Base-by-base conservation (phyloP, 37 sponge, comb jelly and placozoan species). In the Haliclona indistincta region DNA sequence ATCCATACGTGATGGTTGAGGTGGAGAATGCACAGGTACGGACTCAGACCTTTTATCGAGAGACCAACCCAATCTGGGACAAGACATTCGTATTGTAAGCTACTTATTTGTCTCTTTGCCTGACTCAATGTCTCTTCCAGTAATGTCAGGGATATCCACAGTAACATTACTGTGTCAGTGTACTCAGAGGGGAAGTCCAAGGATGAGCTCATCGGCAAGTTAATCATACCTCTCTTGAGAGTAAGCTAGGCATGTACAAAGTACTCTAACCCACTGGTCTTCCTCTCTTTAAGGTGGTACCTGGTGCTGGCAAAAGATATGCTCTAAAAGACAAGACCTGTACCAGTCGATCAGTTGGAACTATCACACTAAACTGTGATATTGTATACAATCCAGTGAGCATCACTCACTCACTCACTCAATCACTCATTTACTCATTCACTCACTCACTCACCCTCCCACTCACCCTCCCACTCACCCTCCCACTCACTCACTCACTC, bases 51-150 rank as follows among this genome's bases (percentile, higher is more conserved):
- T 52, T 87, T 3, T 74, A 67, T 53, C 84, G 81, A 74, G 79
- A 82, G 22, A 55, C 73, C 29, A 78, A 62, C 53, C 97, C 97
- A 22, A 53, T 54, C 13, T 97, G 94, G 97, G 62, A 86, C 74
- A 93, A 97, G 56, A 80, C 69, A 13, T 97, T 93, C 63, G 43
- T 71, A 61, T 89, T 96, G 96, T 95, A 41, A 84, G 91, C 52
- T 5, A 19, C 55, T 4, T 35, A 36, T 29, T 35, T 11, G 6
- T n/a, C n/a, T n/a, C n/a, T n/a, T 65, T 17, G 38, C 17, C 20
- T 36, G 8, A 36, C 28, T 36, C 20, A 6, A 65, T 38, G 5
- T 15, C 38, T 64, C 43, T 62, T 71, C 28, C 74, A 96, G 97
- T 51, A 58, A 81, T 51, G 69, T 97, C 39, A 87, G 84, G 45